Base-by-base conservation (phyloP, 1,140 invertebrate genomes). In the Micrasema longulum region DNA sequence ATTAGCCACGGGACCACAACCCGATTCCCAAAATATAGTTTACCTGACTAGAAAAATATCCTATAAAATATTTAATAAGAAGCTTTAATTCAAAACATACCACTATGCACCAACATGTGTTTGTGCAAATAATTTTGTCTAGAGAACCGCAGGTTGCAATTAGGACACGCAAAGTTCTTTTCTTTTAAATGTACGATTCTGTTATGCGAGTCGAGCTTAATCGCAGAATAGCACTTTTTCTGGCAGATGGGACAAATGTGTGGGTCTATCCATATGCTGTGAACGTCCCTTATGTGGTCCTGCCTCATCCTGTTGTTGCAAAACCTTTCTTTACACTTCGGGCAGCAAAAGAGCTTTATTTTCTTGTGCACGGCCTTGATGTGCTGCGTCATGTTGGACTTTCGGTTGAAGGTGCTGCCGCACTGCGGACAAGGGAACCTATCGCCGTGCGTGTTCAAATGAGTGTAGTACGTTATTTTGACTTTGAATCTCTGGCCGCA, bases 371-470 rank as follows among this genome's bases (percentile, higher is more conserved):
- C 18, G 14, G n/a, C 4, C 16, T 47, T 47, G n/a, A 47, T 47
- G n/a, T 47, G 45, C n/a, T 47, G 45, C 12, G 18, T 16, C 14
- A 47, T 7, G 16, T 14, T 47, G 10, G n/a, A 16, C 16, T 18
- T 47, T 18, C n/a, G 1, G 5, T 14, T 47, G 5, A 3, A 47
- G 1, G 45, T 47, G n/a, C 18, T 47, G 7, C 16, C 5, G 3
- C 45, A 47, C 45, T n/a, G 45, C 18, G 12, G 45, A 14, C 45
- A 47, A 18, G 45, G 45, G 12, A 47, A 47, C 45, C 45, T 47
- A 47, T n/a, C 18, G 7, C 18, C n/a, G 45, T 47, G 45, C 14
- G 45, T 16, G 45, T 47, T 14, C 12, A 47, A 16, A 16, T 47
- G 14, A n/a, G 12, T 14, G 45, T n/a, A 7, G 14, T 47, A 47